Evolutionary conservation across 1,140 invertebrate species (phyloP), one percentile per base, ranked within the genome.

Genomic region (Habropoda laboriosa): DNA sequence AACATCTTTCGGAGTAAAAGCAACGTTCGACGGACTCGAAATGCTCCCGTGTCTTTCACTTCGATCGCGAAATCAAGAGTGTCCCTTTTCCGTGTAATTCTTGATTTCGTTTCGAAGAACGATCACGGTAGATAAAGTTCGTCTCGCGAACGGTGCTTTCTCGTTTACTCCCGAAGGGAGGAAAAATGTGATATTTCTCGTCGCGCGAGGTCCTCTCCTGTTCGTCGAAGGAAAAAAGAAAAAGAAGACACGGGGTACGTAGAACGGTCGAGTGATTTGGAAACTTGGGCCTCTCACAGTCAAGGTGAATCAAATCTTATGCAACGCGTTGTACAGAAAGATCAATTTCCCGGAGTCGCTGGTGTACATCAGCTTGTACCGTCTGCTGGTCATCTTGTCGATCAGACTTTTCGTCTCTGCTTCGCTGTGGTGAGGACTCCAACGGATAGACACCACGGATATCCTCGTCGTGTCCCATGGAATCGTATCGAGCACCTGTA

Each of bases 391-490:
- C 27, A 93, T 85, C 71, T 92, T 93, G n/a, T 91, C 86, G 40
- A 93, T 86, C 51, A 93, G 88, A 79, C 57, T 90, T 73, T 89
- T 89, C 18, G 87, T 91, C 55, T 93, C 92, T 0, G 71, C 38
- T 24, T 92, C 90, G 42, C 82, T 92, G 42, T 91, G 91, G 61
- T 92, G 89, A 49, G 86, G 60, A 67, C 88, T 91, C 91, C 91
- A 92, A 16, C 92, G 90, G 49, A 93, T 92, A 53, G 92, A 92
- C 61, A 93, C 67, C 38, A 91, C 85, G 10, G 89, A 92, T 91
- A 93, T 92, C 74, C 90, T 89, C 66, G 92, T 89, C 70, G 88
- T 85, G 24, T 93, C 91, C 92, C 92, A 93, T 18, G 92, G 92
- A 55, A 93, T 92, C 55, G 92, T 92, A 66, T 93, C 92, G 47